Conservation (phyloP, 1,140 invertebrate species). For the Meloidogyne floridensis region DNA sequence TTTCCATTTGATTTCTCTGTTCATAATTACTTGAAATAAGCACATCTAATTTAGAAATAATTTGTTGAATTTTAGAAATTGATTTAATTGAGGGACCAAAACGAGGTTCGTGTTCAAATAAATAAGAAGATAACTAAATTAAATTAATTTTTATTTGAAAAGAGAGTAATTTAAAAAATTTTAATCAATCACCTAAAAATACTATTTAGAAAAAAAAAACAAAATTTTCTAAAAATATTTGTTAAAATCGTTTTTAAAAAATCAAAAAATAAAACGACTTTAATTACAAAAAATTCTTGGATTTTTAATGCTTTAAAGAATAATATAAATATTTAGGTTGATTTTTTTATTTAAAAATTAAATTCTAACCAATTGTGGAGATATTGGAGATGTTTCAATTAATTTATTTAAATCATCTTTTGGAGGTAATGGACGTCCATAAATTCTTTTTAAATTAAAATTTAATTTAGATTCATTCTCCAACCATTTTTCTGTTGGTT, state of each 20-base stretch:
- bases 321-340: no score
- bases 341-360: no score
- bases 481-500: conserved; percentile 26
- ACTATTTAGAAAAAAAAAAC: no score
- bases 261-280: no score
- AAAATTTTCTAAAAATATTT: no score
- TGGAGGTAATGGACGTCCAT: conserved; percentile 31
- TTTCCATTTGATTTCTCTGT: conserved; percentile 25
- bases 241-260: no score
- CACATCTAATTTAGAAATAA: conserved; percentile 14
- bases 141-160: no score
- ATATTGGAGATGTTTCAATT: conserved; percentile 30
- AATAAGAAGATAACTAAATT: conserved; percentile 28
- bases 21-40: conserved; percentile 16
- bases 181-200: no score
- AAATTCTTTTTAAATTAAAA: not conserved
- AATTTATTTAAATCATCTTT: conserved; percentile 47
- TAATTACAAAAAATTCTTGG: no score
- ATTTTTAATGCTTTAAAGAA: no score
- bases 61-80: not conserved
- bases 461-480: conserved; percentile 18
- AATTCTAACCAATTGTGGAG: conserved; percentile 23
- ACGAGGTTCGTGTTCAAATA: conserved; percentile 43
- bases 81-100: conserved; percentile 32
- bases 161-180: no score